Evolutionary conservation across 2,888 invertebrate genomes (phyloP).

Genomic region (Pristionchus exspectatus): DNA sequence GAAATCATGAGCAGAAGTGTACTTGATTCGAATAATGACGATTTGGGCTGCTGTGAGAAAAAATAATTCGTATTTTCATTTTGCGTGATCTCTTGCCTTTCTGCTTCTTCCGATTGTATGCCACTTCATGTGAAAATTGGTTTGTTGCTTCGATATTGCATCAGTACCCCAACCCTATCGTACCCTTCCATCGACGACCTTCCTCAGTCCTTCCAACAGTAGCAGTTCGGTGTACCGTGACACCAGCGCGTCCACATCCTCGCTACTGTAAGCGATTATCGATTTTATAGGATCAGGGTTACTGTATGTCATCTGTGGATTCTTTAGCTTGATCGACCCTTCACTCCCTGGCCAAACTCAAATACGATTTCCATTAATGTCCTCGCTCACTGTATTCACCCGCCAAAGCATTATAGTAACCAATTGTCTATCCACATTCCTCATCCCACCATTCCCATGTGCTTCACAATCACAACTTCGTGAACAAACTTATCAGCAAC

Average conservation of each 20-base stretch:
- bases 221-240: constrained; percentile 49
- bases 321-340: too few species aligned
- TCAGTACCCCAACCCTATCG: not conserved
- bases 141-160: not conserved
- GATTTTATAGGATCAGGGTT: not conserved
- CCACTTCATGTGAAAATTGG: not conserved
- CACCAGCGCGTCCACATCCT: constrained; percentile 53
- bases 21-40: too few species aligned
- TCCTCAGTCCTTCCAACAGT: constrained; percentile 45
- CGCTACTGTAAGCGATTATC: constrained; percentile 7
- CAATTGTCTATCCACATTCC: too few species aligned
- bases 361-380: too few species aligned
- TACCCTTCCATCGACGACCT: constrained; percentile 51
- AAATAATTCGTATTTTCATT: too few species aligned
- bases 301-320: too few species aligned
- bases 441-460: not conserved
- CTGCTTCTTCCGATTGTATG: not conserved
- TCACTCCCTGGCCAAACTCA: too few species aligned
- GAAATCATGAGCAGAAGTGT: too few species aligned
- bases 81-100: not conserved
- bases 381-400: too few species aligned
- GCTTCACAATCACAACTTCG: not conserved
- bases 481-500: not conserved
- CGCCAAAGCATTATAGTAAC: too few species aligned
- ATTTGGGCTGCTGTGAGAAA: too few species aligned